Conservation (phyloP, 2,888 invertebrate genomes). For the Stramonita haemastoma region DNA sequence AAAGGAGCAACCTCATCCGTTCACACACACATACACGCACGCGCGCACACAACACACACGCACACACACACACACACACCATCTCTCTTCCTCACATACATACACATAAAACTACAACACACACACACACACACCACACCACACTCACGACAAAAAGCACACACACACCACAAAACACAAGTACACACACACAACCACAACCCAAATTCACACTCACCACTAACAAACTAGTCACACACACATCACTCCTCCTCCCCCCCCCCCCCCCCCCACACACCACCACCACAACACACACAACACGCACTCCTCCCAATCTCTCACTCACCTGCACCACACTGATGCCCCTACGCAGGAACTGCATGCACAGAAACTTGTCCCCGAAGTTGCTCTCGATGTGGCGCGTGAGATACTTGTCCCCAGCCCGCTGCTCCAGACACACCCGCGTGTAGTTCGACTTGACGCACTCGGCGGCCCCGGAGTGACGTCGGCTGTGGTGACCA, state of each 20-base stretch:
- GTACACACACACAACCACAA: not conserved
- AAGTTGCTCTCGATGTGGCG: slow-evolving; percentile 46
- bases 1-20: no score
- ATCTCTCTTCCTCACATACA: no score
- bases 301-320: no score
- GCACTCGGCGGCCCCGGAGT: slow-evolving; percentile 41
- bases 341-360: slow-evolving; percentile 52
- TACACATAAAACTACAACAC: not conserved
- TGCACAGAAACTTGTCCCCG: slow-evolving; percentile 50
- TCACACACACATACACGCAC: no score
- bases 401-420: slow-evolving; percentile 39
- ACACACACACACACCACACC: not conserved
- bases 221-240: not conserved
- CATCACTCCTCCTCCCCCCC: not conserved
- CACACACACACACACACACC: no score
- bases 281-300: not conserved
- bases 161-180: not conserved
- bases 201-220: no score
- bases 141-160: not conserved
- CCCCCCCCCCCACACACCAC: not conserved
- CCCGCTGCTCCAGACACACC: slow-evolving; percentile 39
- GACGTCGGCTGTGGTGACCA: not conserved
- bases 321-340: slow-evolving; percentile 51
- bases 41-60: no score
- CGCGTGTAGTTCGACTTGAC: slow-evolving; percentile 45